Evolutionary conservation across 2,113 vertebrate species (phyloP).

Genomic region (Podilymbus podiceps): DNA sequence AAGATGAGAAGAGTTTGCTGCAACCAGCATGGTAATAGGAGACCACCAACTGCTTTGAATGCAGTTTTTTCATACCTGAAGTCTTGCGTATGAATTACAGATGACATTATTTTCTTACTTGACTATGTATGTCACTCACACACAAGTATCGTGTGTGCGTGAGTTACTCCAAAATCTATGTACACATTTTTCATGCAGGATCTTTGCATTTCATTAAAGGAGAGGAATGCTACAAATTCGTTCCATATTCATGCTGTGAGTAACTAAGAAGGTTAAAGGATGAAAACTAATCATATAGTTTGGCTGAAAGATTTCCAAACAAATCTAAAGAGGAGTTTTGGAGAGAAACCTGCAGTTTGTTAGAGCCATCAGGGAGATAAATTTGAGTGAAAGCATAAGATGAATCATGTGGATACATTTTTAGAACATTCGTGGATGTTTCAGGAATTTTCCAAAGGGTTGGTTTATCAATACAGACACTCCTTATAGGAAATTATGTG

Average conservation of each 20-base stretch:
- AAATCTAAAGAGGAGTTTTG: not conserved
- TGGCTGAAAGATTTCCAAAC: conserved; percentile 23
- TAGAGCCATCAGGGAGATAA: conserved; percentile 15
- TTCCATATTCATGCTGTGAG: conserved; percentile 5
- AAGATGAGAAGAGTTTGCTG: conserved; percentile 62
- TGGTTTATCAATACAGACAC: not conserved
- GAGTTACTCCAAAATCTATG: not conserved
- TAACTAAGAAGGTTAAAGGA: conserved; percentile 11
- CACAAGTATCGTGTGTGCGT: not conserved
- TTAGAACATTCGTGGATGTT: not conserved
- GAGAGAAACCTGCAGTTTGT: conserved; percentile 25
- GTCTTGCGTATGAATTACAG: conserved; percentile 31
- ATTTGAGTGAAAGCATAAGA: not conserved
- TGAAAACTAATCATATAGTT: conserved; percentile 1
- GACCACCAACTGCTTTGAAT: conserved; percentile 32
- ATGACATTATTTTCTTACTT: conserved; percentile 26
- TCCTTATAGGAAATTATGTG: not conserved
- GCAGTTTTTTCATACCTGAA: conserved; percentile 25
- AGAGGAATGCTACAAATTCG: not conserved
- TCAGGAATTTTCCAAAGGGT: not conserved
- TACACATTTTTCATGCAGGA: not conserved
- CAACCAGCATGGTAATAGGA: conserved; percentile 9
- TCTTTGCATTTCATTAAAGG: conserved; percentile 20
- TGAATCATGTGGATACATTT: not conserved
- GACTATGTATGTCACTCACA: not conserved